Conservation (phyloP, 2,888 invertebrate genomes). For the Willowsia nigromaculata region DNA sequence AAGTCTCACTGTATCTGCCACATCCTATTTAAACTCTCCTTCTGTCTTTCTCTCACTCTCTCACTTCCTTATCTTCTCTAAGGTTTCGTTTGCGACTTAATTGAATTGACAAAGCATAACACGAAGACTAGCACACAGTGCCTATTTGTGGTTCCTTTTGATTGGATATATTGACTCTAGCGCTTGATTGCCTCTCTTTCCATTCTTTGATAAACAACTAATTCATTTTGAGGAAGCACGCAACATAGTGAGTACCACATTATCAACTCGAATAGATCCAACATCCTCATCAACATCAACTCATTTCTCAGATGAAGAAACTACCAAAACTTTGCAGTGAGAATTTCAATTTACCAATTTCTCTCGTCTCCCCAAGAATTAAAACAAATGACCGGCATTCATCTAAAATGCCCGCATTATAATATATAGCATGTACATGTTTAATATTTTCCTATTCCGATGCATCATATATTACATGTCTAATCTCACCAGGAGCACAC, state of each 20-base stretch:
- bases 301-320: neutral
- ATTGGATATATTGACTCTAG: slow-evolving; percentile 49
- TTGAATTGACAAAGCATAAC: slow-evolving; percentile 63
- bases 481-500: neutral
- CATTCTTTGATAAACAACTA: slow-evolving; percentile 30
- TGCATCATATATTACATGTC: neutral
- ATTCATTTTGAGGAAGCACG: slow-evolving; percentile 16
- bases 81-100: slow-evolving; percentile 51
- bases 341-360: slow-evolving; percentile 1
- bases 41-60: slow-evolving; percentile 30
- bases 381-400: neutral
- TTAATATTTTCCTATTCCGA: too few relatives aligned
- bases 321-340: neutral
- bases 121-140: slow-evolving; percentile 25
- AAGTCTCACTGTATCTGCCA: neutral
- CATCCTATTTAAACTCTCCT: slow-evolving; percentile 35
- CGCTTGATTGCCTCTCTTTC: neutral
- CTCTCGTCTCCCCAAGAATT: neutral
- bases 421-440: too few relatives aligned
- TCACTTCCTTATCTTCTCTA: slow-evolving; percentile 21
- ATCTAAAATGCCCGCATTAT: neutral
- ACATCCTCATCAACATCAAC: neutral
- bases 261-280: neutral
- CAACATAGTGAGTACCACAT: neutral
- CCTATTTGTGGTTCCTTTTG: slow-evolving; percentile 36